Conservation (phyloP, 2,113 vertebrate genomes). For the Elachura formosa region DNA sequence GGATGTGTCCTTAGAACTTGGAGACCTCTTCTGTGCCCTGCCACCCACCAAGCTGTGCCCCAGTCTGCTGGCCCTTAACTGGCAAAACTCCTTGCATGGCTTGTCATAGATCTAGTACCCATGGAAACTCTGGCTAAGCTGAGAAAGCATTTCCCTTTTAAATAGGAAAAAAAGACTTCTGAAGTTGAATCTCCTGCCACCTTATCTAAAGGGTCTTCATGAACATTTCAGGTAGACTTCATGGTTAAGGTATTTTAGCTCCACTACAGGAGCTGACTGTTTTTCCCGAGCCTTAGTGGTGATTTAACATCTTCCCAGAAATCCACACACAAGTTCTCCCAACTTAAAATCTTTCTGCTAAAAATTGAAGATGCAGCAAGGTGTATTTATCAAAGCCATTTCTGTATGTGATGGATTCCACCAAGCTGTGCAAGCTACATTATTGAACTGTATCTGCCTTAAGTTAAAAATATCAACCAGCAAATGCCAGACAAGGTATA, state of each 20-base stretch:
- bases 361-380: conserved; percentile 1
- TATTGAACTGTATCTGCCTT: not conserved
- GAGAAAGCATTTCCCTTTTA: not conserved
- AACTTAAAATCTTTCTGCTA: not conserved
- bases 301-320: not conserved
- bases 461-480: conserved; percentile 17
- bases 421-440: not conserved
- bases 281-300: not conserved
- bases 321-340: not conserved
- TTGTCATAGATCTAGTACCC: not conserved
- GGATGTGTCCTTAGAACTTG: not conserved
- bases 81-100: not conserved
- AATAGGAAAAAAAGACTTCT: not conserved
- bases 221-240: not conserved
- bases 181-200: not conserved
- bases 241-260: not conserved
- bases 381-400: conserved; percentile 20
- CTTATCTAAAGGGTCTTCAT: not conserved
- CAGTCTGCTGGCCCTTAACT: not conserved
- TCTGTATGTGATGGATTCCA: conserved; percentile 3
- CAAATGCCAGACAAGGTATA: not conserved
- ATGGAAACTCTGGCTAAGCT: not conserved
- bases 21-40: not conserved
- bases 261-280: not conserved
- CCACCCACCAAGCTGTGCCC: not conserved